Evolutionary conservation across 1,140 invertebrate species (phyloP), one percentile per base, ranked within the genome.

Genomic region (Drosophila repleta): DNA sequence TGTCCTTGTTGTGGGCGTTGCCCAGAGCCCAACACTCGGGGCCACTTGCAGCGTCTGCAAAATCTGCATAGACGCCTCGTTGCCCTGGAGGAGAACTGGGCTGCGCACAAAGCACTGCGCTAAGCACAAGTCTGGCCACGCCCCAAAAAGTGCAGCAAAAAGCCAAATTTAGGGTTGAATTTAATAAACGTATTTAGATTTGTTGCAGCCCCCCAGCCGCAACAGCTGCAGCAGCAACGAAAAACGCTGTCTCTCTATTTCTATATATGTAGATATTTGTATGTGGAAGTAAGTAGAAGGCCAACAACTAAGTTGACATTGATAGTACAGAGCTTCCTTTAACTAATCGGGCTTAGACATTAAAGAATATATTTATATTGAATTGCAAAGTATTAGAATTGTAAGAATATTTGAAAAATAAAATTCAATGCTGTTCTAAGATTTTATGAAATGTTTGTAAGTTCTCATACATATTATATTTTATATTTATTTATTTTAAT

Each of bases 11-110:
- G 82, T 81, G 82, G 82, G 82, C 82, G 82, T 87, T 81, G 70
- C 82, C 82, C 35, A 53, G 68, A 64, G 73, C 46, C 15, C 0
- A 21, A 21, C 52, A 41, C 43, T 60, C 48, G 56, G 60, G 61
- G 61, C 70, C 61, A 76, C 78, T 87, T 85, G 82, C 82, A 85
- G 82, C 78, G 82, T 82, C 82, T 85, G 82, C 82, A 87, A 85
- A 76, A 85, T 87, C 77, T 87, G 82, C 82, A 87, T 87, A 81
- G 81, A 70, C 58, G 67, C 45, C 73, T 75, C 53, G 55, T 68
- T 63, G 49, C 69, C 51, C 62, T 71, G 64, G 57, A 87, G 82
- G 82, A 87, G 82, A 81, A 78, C 41, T 66, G 58, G 70, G 41
- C 67, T 85, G 82, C 82, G 82, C 82, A 85, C 70, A 73, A 73